Base-by-base conservation (phyloP, 2,888 invertebrate species). In the Myopa testacea region DNA sequence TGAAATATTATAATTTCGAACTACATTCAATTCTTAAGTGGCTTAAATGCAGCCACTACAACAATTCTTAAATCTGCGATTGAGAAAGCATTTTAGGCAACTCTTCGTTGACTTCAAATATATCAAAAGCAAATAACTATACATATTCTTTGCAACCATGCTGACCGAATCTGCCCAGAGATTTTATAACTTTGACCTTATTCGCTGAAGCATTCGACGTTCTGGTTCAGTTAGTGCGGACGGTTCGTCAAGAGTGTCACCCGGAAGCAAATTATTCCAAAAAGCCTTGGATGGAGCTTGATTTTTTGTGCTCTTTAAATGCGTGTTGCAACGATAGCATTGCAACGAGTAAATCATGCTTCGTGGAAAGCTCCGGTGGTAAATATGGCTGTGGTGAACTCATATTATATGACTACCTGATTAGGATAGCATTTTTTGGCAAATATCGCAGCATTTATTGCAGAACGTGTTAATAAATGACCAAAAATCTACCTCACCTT, bases 191-290 rank as follows among this genome's bases (percentile, higher is more conserved):
- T 63, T 63, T 63, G 63, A 26, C 63, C 1, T 63, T 8, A 63
- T 63, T 7, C 63, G n/a, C 63, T 63, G 63, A 63, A 63, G 19
- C 34, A 63, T 12, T 12, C 63, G 63, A 26, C 19, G 63, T 63
- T 63, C 63, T 63, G n/a, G 63, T 63, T 63, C n/a, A 63, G 63
- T 63, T 63, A 63, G 63, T 4, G 1, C 63, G 10, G 26, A 7
- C 1, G 4, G 8, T 63, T 19, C 63, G 16, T 16, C 63, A 3
- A 4, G 38, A 65, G 16, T 38, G 16, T 65, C 40, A 65, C 5
- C 65, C 65, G 65, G 65, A 65, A 65, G 65, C 6, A 65, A 34
- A 19, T 65, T 65, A 65, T 37, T 65, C 65, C 65, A 65, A 4
- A 8, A 65, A 1, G 65, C 65, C 12, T 65, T 65, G 65, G 34